Conservation (phyloP, 2,797 vertebrate genomes). For the Eleutherodactylus coqui region DNA sequence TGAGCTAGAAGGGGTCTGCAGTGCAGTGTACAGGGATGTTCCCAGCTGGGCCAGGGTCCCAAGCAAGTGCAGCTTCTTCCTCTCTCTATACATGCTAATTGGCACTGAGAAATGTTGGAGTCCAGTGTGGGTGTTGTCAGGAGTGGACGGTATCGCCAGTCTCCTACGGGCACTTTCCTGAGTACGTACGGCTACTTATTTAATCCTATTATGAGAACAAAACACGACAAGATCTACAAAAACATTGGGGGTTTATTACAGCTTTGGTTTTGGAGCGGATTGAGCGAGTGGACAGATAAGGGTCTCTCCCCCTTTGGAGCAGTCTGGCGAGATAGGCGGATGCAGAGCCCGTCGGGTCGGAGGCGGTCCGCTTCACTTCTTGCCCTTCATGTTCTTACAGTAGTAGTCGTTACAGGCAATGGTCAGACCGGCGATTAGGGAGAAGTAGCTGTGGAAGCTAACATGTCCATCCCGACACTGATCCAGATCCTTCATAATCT, state of each 20-base stretch:
- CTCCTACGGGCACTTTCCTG: no score
- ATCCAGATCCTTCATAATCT: constrained; percentile 81
- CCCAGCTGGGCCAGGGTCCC: no score
- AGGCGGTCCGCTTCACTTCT: constrained; percentile 4
- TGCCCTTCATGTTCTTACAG: constrained; percentile 69
- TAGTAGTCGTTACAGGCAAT: constrained; percentile 81
- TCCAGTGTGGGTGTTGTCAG: no score
- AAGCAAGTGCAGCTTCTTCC: no score
- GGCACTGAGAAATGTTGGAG: no score
- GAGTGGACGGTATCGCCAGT: no score
- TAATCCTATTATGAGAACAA: neutral
- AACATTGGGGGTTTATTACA: constrained; percentile 18
- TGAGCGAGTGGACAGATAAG: neutral
- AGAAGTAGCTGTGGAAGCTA: constrained; percentile 80
- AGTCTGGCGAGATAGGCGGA: neutral
- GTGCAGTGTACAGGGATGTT: no score
- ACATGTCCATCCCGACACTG: constrained; percentile 77
- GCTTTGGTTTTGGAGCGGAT: neutral
- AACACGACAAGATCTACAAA: constrained; percentile 23
- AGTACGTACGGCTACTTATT: no score
- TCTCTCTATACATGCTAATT: no score
- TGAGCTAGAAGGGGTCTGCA: no score
- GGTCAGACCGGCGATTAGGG: constrained; percentile 75
- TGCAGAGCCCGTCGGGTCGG: neutral
- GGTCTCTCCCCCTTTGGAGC: neutral